Evolutionary conservation across 2,797 vertebrate species (phyloP), one percentile per base, ranked within the genome.

Genomic region (Eulemur mongoz): DNA sequence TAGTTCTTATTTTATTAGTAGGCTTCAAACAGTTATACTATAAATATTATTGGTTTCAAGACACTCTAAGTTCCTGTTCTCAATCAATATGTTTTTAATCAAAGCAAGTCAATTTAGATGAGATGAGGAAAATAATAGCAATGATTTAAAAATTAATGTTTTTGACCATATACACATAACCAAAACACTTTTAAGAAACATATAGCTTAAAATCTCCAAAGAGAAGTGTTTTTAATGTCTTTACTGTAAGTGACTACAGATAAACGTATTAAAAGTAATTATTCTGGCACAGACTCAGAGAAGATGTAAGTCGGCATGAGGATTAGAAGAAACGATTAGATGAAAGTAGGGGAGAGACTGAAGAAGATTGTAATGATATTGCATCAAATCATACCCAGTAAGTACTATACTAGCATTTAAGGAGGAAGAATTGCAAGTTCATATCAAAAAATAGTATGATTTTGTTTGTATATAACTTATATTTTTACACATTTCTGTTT

Each of bases 291-390:
- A 76, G 63, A 76, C 50, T 72, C 84, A 85, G 25, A 25, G 50
- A 52, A 91, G 48, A 89, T 14, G n/a, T 2, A 20, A 0, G 1
- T 7, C 25, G 63, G 3, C 17, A 52, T 38, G 10, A 59, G 23
- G 17, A 84, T 1, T 1, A 52, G 0, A 15, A 43, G 52, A 67
- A 45, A 81, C 8, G 38, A 65, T 13, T 27, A 45, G 65, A 43
- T 9, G 17, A 82, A 65, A 23, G 2, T 17, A 38, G 2, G 15
- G 27, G 52, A 81, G 23, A 14, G 25, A 0, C 1, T n/a, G 27
- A 61, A n/a, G 4, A 18, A 78, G 27, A n/a, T 3, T 15, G 1
- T 11, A 22, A 2, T 1, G 13, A 54, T 11, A 20, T 0, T 18
- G 3, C 11, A 70, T 70, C 22, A 17, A 40, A 48, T 10, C 8